Percentiles rank a stretch among this genome's conserved stretches.
Evolutionary conservation across 1,140 invertebrate genomes (phyloP).

Genomic region (Pentalonia nigronervosa): DNA sequence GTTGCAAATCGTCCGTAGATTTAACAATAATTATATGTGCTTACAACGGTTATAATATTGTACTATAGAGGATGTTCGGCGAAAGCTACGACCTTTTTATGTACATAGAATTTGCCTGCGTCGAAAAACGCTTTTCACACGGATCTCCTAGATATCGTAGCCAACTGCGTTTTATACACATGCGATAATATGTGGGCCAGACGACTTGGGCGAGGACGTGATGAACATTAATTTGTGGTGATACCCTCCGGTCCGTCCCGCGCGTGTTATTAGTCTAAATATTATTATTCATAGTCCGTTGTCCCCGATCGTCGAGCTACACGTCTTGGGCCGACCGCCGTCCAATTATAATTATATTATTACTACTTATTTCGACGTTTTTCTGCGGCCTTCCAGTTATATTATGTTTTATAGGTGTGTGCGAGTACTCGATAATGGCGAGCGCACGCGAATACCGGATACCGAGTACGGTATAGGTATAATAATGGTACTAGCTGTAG

Average conservation of each 20-base stretch:
- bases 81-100: background rate
- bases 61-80: background rate
- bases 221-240: conserved; percentile 38
- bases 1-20: too few relatives aligned
- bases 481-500: background rate
- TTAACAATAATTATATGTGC: too few relatives aligned
- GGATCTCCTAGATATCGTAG: conserved; percentile 48
- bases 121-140: conserved; percentile 24
- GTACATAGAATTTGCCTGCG: too few relatives aligned
- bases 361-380: background rate
- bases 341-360: background rate
- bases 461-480: background rate
- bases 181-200: conserved; percentile 8
- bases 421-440: background rate
- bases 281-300: conserved; percentile 12
- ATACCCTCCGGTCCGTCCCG: background rate
- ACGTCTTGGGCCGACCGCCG: background rate
- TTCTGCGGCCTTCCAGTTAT: background rate
- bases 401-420: background rate
- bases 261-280: conserved; percentile 1
- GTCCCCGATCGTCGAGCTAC: background rate
- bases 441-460: background rate
- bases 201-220: conserved; percentile 32
- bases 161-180: background rate
- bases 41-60: too few relatives aligned